phyloP scores from a whole-genome alignment of 2,888 invertebrate genomes.

The Ormyrus rosae region DNA sequence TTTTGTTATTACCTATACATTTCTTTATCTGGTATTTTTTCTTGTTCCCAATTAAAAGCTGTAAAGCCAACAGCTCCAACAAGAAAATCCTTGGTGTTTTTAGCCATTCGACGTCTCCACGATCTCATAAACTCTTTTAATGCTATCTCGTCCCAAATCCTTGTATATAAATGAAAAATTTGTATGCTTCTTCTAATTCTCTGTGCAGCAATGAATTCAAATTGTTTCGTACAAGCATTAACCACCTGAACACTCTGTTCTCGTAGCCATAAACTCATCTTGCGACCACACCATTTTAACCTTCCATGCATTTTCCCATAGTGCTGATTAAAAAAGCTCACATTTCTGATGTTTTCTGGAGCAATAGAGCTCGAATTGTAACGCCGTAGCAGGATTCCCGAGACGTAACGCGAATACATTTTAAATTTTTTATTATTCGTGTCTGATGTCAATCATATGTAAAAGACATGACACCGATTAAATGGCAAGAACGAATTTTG shows the following conservation, averaged over 20 bases:
- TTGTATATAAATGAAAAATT: conserved; percentile 80
- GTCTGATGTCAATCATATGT: conserved; percentile 3
- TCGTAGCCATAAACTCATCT: conserved; percentile 65
- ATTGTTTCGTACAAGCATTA: conserved; percentile 67
- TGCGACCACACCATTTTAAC: conserved; percentile 63
- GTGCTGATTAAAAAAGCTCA: conserved; percentile 24
- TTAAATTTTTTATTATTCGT: not conserved
- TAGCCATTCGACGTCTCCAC: conserved; percentile 75
- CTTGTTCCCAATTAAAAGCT: conserved; percentile 80
- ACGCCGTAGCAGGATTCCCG: conserved; percentile 59
- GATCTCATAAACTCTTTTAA: conserved; percentile 77
- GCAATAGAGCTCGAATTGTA: conserved; percentile 50
- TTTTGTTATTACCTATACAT: conserved; percentile 74
- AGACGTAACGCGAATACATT: conserved; percentile 59
- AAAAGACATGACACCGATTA: conserved; percentile 12
- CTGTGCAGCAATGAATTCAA: conserved; percentile 77
- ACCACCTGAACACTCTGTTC: conserved; percentile 66
- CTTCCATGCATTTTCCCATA: conserved; percentile 58
- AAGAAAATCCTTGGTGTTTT: conserved; percentile 78
- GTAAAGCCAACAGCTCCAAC: conserved; percentile 78
- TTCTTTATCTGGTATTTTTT: conserved; percentile 79
- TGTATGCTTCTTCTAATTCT: conserved; percentile 81
- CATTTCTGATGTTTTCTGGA: conserved; percentile 32
- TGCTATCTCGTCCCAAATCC: conserved; percentile 81
- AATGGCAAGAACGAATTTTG: not conserved